phyloP scores from a whole-genome alignment of 1,140 invertebrate species.

The Antheraea pernyi region DNA sequence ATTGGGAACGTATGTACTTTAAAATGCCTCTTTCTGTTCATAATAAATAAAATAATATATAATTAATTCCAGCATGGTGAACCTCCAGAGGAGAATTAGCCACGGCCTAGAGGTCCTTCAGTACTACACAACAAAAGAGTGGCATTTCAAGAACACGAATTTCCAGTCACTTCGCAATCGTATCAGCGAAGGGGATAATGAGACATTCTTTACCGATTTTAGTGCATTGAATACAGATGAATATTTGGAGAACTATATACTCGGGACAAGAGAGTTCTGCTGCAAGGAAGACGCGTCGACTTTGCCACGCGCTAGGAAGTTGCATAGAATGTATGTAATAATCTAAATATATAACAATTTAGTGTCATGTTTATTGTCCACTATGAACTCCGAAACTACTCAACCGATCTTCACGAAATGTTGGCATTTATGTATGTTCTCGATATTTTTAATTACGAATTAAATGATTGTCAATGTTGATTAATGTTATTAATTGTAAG shows the following conservation, averaged over 20 bases:
- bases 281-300: constrained; percentile 88
- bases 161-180: constrained; percentile 76
- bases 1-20: no score
- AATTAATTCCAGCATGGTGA: constrained; percentile 79
- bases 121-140: constrained; percentile 92
- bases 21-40: no score
- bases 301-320: constrained; percentile 83
- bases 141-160: constrained; percentile 87
- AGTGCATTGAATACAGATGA: constrained; percentile 79
- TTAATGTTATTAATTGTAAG: no score
- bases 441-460: no score
- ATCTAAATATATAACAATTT: background rate
- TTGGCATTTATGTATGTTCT: no score
- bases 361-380: no score
- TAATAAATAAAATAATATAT: no score
- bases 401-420: no score
- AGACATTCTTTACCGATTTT: constrained; percentile 80
- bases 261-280: constrained; percentile 85
- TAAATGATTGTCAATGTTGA: no score
- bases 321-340: constrained; percentile 71
- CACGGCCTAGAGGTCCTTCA: constrained; percentile 84
- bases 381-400: no score
- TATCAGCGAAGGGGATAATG: constrained; percentile 81
- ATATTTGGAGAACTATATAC: constrained; percentile 86
- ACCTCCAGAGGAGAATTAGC: constrained; percentile 83